Conservation (phyloP, 1,140 invertebrate species). For the Lethrus apterus region DNA sequence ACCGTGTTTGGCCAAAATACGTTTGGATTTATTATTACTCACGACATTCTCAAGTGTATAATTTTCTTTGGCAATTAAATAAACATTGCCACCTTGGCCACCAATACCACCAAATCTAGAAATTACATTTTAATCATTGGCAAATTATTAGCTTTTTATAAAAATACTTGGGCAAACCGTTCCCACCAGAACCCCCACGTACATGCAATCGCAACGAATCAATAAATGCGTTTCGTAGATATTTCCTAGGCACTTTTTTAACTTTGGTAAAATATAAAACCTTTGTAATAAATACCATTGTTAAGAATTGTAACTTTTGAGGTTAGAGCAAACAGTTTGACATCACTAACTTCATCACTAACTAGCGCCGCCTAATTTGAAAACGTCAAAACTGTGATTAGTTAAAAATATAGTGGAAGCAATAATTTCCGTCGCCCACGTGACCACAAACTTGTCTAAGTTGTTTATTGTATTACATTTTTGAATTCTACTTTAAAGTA, state of each 20-base stretch:
- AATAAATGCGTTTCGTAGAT: conserved; percentile 51
- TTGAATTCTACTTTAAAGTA: no score
- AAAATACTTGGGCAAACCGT: conserved; percentile 38
- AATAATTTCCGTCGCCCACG: no score
- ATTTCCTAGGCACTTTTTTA: conserved; percentile 37
- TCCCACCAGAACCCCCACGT: conserved; percentile 67
- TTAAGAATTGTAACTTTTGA: no score
- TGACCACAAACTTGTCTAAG: no score
- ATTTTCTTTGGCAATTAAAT: conserved; percentile 57
- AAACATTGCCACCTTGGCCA: conserved; percentile 78
- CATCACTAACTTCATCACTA: no score
- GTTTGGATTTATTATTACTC: conserved; percentile 47
- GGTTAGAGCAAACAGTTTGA: no score
- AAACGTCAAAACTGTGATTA: no score
- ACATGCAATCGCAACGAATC: conserved; percentile 67
- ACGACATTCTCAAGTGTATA: conserved; percentile 51
- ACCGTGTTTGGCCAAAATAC: conserved; percentile 56
- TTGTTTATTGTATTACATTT: no score
- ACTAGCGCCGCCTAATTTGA: no score
- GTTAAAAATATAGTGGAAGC: no score
- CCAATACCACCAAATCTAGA: conserved; percentile 78
- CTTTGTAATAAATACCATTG: conserved; percentile 41
- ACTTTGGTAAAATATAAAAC: conserved; percentile 28
- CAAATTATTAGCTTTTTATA: conserved; percentile 1
- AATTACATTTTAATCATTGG: not conserved